These are phyloP conservation scores for Cataglyphis altisquamis DNA, from an alignment of 2,888 invertebrate genomes.

Conservation along the genomic window DNA sequence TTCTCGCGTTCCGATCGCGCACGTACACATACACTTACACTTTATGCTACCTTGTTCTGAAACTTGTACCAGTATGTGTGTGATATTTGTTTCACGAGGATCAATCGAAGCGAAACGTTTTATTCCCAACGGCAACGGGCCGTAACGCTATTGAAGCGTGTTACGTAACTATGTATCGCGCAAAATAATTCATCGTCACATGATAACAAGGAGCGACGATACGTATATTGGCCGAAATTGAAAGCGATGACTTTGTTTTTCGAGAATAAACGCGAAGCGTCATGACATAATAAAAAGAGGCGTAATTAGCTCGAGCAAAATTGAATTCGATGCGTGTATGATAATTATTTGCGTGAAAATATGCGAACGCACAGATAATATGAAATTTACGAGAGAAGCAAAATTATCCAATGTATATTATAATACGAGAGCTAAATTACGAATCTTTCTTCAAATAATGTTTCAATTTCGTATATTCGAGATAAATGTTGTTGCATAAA, in stretches of 20 bases:
- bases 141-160: neutral
- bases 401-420: conserved; percentile 23
- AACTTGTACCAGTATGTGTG: neutral
- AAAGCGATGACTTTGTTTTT: conserved; percentile 22
- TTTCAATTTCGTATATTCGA: neutral
- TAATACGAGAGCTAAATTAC: conserved; percentile 8
- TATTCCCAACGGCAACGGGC: neutral
- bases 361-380: neutral
- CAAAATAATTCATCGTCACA: neutral
- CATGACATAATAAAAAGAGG: neutral
- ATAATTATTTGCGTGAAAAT: conserved; percentile 11
- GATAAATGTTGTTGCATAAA: neutral
- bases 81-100: conserved; percentile 9
- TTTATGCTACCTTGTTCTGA: conserved; percentile 18
- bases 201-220: conserved; percentile 17
- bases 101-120: conserved; percentile 4
- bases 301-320: conserved; percentile 25
- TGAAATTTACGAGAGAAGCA: conserved; percentile 1
- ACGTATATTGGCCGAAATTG: conserved; percentile 3
- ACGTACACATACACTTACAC: neutral
- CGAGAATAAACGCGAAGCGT: neutral
- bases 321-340: neutral
- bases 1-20: neutral
- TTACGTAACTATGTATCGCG: neutral
- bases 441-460: neutral